Evolutionary conservation across 2,797 vertebrate species (phyloP), one percentile per base, ranked within the genome.

Genomic region (Dendrocincla tyrannina): DNA sequence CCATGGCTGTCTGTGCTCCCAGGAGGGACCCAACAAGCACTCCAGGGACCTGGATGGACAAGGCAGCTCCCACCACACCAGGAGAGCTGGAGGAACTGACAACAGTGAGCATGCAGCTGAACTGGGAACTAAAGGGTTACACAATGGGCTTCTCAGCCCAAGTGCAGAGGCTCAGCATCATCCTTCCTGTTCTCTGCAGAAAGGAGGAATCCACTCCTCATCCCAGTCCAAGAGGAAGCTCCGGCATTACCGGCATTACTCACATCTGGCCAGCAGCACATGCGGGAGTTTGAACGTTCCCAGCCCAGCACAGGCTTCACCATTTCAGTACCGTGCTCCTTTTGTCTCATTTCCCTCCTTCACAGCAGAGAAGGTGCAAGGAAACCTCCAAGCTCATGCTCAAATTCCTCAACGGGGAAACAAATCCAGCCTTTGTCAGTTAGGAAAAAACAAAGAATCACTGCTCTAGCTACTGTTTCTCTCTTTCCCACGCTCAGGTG

Each of bases 141-240:
- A 64, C 25, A 55, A 62, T 0, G 5, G 28, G 7, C 62, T 85
- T 24, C 70, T 87, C 44, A 20, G 46, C 15, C 5, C 5, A 53
- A 89, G 58, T 50, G 49, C 80, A 75, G 89, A 88, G 79, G 55
- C 67, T 78, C 69, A 9, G 63, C 28, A 95, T 59, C 73, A 60
- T 89, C 94, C 93, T 90, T 88, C 95, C 95, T 95, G 94, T 63
- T 69, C 76, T 46, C 46, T 28, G 41, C 47, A 46, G 79, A 90
- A 63, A 56, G 56, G 77, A 60, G 9, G 27, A 49, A 92, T 37
- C 87, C 32, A 56, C 69, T 83, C 55, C 81, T 75, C 33, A 6
- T 32, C 73, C 17, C 11, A 2, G 4, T 37, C 79, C 91, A 75
- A 93, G 83, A 92, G 95, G 91, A 96, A 96, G 91, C 3, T 33